Evolutionary conservation across 2,797 vertebrate species (phyloP), one percentile per base, ranked within the genome.

Genomic region (Rallus crepitans): DNA sequence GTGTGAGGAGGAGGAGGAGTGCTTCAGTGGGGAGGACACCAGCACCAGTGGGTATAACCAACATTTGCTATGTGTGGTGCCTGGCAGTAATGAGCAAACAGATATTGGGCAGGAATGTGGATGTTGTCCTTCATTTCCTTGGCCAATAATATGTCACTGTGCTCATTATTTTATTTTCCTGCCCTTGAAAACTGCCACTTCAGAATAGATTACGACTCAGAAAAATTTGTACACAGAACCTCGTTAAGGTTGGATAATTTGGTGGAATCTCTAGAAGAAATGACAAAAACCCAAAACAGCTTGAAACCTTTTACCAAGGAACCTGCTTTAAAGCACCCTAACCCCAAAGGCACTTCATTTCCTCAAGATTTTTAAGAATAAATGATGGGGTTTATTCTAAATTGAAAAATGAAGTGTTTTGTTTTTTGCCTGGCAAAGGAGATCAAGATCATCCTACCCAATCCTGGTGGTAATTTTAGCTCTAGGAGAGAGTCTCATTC

Each of bases 381-480:
- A 83, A 86, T 73, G 45, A 60, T 16, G 12, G 18, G 1, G 2
- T 90, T 91, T 75, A 66, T 35, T 76, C 70, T 80, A 71, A 94
- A 94, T 21, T 92, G 53, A 89, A 90, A 94, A 94, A 90, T 39
- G 5, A 76, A 94, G 33, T 60, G 18, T 64, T 91, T 91, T 91
- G 71, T 2, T 12, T 87, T 87, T 77, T 82, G 66, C 83, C 73
- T 85, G n/a, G 53, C 63, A 89, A 91, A 83, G 52, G 28, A 79
- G 59, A 82, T 55, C 57, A 65, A 81, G 57, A 83, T 76, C 66
- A 88, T 93, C 39, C 61, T 88, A 88, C 28, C 56, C 61, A 68
- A 53, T 83, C 56, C 80, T 24, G 8, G 57, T 63, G 50, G 82
- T 35, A 95, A 87, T 83, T 86, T 45, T 84, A 84, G 68, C 78